These are phyloP conservation scores for Cosmopolites sordidus DNA, from an alignment of 2,888 invertebrate species.

Conservation along the genomic window DNA sequence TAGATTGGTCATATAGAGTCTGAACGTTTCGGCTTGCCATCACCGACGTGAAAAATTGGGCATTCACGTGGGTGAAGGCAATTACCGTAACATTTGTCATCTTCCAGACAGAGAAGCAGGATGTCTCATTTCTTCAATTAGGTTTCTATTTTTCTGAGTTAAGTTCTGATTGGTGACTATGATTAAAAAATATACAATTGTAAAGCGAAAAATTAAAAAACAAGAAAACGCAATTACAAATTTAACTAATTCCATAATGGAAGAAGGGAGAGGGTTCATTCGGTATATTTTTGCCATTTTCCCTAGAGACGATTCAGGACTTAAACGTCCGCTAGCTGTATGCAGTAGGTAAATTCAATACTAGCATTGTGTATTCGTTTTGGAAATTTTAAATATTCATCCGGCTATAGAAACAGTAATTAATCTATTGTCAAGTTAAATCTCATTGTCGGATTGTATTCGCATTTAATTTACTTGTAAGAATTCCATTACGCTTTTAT, in stretches of 20 bases:
- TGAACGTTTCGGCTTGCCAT: no score
- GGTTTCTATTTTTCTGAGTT: no score
- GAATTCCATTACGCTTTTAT: conserved; percentile 38
- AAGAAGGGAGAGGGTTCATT: neutral
- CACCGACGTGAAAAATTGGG: no score
- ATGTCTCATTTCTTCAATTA: no score
- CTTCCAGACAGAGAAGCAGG: no score
- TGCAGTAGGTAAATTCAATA: conserved; percentile 45
- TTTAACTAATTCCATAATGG: conserved; percentile 1
- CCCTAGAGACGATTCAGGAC: conserved; percentile 22
- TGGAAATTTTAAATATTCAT: conserved; percentile 48
- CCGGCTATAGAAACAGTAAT: conserved; percentile 49
- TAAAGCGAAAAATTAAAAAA: neutral
- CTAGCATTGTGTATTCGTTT: conserved; percentile 46
- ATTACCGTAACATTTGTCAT: no score
- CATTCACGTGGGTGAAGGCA: no score
- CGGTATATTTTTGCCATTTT: conserved; percentile 6
- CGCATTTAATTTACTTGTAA: conserved; percentile 51
- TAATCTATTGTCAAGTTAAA: conserved; percentile 50
- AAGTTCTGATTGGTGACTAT: no score
- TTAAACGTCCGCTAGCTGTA: conserved; percentile 29
- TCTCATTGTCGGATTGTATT: conserved; percentile 48
- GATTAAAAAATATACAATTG: no score
- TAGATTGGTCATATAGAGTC: no score
- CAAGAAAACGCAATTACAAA: conserved; percentile 3